Evolutionary conservation across 2,113 vertebrate species (phyloP).

Genomic region (Sminthopsis crassicaudata): DNA sequence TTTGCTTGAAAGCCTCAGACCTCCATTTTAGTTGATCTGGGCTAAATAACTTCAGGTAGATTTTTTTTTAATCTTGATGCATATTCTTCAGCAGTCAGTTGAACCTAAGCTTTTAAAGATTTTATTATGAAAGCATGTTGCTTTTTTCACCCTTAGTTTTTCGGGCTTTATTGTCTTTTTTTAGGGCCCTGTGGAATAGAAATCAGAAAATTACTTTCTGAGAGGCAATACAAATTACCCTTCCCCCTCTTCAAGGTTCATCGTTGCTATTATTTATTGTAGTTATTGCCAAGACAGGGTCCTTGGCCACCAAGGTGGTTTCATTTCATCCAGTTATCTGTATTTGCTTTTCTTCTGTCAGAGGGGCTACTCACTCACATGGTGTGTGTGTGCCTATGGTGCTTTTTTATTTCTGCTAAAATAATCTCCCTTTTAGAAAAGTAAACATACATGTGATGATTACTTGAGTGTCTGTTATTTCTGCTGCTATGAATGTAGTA

Average conservation of each 20-base stretch:
- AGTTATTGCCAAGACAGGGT: neutral
- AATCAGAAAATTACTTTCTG: slow-evolving; percentile 19
- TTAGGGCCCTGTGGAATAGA: slow-evolving; percentile 30
- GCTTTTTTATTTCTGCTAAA: neutral
- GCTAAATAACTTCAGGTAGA: slow-evolving; percentile 31
- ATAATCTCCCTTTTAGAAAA: slow-evolving; percentile 15
- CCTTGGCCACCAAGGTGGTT: neutral
- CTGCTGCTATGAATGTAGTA: neutral
- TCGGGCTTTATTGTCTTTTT: slow-evolving; percentile 1
- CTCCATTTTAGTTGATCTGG: slow-evolving; percentile 45
- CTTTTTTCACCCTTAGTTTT: slow-evolving; percentile 5
- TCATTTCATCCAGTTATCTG: neutral
- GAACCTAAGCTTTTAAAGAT: slow-evolving; percentile 17
- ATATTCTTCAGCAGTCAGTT: neutral
- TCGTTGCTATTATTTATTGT: neutral
- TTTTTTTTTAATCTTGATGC: slow-evolving; percentile 2
- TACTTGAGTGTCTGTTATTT: neutral
- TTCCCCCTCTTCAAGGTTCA: neutral
- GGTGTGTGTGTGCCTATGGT: neutral
- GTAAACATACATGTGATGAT: neutral
- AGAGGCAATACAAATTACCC: neutral
- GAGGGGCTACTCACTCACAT: neutral
- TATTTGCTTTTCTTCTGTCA: neutral
- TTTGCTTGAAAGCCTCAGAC: slow-evolving; percentile 44
- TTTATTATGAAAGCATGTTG: slow-evolving; percentile 22